A percentile compares a stretch with the other conserved stretches of the same genome.
Evolutionary conservation across 2,113 vertebrate genomes (phyloP).

Genomic region (Pantherophis guttatus): DNA sequence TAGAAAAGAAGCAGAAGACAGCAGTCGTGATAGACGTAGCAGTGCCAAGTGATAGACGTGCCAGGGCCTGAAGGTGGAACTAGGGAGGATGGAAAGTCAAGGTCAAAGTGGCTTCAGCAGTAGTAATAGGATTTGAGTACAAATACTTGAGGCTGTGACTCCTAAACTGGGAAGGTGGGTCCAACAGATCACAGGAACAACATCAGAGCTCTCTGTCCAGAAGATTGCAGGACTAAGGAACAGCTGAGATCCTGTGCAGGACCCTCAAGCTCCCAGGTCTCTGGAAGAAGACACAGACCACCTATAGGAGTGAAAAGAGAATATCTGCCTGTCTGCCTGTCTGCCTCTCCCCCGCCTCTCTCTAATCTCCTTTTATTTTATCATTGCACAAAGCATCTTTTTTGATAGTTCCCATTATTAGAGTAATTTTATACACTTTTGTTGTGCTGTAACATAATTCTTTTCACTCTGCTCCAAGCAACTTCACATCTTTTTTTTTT

Average conservation of each 20-base stretch:
- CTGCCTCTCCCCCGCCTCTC: background rate
- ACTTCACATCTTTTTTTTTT: background rate
- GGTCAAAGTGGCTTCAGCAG: no score
- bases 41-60: no score
- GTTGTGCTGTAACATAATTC: background rate
- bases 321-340: background rate
- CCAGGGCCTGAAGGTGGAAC: no score
- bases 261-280: background rate
- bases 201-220: background rate
- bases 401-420: background rate
- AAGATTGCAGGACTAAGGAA: background rate
- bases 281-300: background rate
- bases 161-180: no score
- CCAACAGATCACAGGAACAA: background rate
- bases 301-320: background rate
- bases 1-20: no score
- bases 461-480: background rate
- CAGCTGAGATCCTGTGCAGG: background rate
- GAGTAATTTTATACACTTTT: background rate
- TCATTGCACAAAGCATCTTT: background rate
- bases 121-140: no score
- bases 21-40: no score
- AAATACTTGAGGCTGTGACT: no score
- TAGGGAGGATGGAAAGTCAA: no score
- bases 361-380: background rate